These are phyloP conservation scores for Caenorhabditis remanei DNA, from an alignment of 1,140 invertebrate species.

Conservation along the genomic window DNA sequence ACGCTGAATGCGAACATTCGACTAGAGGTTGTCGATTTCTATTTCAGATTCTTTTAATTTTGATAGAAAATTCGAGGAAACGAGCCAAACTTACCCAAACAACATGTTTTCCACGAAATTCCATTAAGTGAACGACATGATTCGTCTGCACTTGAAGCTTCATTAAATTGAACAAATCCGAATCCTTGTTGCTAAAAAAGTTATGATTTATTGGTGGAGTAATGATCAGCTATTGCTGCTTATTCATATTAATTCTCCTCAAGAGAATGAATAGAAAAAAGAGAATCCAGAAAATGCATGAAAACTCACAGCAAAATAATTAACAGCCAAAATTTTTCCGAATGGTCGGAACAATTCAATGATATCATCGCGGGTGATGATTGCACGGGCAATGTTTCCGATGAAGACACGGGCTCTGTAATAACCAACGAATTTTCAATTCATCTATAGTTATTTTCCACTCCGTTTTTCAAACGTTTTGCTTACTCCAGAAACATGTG, in stretches of 20 bases:
- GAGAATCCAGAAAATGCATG: no score
- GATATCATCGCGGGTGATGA: conserved; percentile 58
- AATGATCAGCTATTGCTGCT: no score
- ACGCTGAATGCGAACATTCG: no score
- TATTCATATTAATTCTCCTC: no score
- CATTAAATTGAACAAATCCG: conserved; percentile 62
- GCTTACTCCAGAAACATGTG: conserved; percentile 17
- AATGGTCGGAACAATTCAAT: conserved; percentile 63
- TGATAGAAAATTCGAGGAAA: no score
- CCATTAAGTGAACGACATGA: conserved; percentile 58
- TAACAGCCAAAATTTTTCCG: conserved; percentile 60
- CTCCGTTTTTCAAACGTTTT: not conserved
- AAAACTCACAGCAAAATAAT: conserved; percentile 59
- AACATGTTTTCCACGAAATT: conserved; percentile 58
- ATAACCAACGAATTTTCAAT: not conserved
- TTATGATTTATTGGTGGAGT: no score
- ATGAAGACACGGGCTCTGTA: conserved; percentile 64
- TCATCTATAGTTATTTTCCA: not conserved
- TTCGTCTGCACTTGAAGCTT: conserved; percentile 51
- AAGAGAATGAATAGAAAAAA: no score
- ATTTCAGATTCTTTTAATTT: no score
- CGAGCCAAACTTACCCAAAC: conserved; percentile 27
- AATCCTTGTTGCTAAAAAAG: conserved; percentile 59
- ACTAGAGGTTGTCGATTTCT: no score
- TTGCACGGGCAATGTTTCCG: conserved; percentile 51